phyloP scores from a whole-genome alignment of 2,113 vertebrate genomes.

The Forbesichthys agassizii region DNA sequence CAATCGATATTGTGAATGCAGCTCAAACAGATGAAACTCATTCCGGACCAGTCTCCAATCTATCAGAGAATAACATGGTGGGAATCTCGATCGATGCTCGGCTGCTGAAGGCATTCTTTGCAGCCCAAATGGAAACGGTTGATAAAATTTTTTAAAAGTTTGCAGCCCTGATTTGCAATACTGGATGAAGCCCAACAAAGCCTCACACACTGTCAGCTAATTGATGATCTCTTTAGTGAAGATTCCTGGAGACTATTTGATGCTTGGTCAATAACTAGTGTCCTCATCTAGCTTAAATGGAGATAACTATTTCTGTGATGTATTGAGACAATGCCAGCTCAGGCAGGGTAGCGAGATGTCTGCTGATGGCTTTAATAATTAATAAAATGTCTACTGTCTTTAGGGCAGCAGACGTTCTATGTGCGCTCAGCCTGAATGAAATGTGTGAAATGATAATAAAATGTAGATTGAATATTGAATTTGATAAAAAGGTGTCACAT shows the following conservation, averaged over 20 bases:
- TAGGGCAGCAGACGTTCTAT: too few species aligned
- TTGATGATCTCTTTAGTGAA: slow-evolving; percentile 50
- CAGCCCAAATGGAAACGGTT: slow-evolving; percentile 22
- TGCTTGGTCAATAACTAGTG: slow-evolving; percentile 19
- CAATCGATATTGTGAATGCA: too few species aligned
- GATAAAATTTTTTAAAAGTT: slow-evolving; percentile 23
- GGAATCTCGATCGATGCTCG: too few species aligned
- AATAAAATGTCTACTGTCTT: too few species aligned
- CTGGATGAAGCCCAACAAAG: slow-evolving; percentile 13
- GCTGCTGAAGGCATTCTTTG: slow-evolving; percentile 25
- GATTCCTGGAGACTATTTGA: slow-evolving; percentile 41
- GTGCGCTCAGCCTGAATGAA: too few species aligned
- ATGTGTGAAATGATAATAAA: too few species aligned
- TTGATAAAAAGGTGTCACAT: too few species aligned
- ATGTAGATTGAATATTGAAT: too few species aligned
- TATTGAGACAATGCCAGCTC: slow-evolving; percentile 4
- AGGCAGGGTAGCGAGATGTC: neutral
- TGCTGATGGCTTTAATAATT: too few species aligned
- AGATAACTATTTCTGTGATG: slow-evolving; percentile 13
- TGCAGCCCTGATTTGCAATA: slow-evolving; percentile 29
- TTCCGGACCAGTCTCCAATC: too few species aligned
- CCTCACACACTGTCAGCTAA: slow-evolving; percentile 19
- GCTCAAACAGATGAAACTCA: too few species aligned
- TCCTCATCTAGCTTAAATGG: slow-evolving; percentile 35
- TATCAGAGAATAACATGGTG: too few species aligned